These are phyloP conservation scores for Triplophysa tibetana DNA, from an alignment of 2,113 vertebrate species.

Conservation along the genomic window DNA sequence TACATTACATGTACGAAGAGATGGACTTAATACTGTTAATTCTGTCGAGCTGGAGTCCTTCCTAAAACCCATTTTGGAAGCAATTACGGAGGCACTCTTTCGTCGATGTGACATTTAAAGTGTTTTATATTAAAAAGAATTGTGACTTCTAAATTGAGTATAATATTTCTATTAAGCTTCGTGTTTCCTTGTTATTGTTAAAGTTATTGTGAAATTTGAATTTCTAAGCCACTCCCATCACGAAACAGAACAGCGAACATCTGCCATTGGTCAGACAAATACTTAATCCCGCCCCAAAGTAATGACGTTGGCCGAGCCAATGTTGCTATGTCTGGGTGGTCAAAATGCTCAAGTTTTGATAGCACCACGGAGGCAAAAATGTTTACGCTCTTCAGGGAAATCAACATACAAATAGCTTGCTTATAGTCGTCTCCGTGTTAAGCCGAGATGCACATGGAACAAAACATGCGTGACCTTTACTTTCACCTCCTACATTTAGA, in stretches of 20 bases:
- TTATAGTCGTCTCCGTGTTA: neutral
- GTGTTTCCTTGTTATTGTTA: conserved; percentile 26
- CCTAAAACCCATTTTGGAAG: conserved; percentile 58
- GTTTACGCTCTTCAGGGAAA: neutral
- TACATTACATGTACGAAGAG: conserved; percentile 71
- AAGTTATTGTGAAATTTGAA: conserved; percentile 5
- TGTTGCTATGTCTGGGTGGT: neutral
- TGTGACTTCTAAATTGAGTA: conserved; percentile 74
- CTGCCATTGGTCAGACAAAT: neutral
- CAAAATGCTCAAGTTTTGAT: neutral
- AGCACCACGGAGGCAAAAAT: too few relatives aligned
- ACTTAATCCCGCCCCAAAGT: neutral
- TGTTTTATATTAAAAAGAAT: conserved; percentile 83
- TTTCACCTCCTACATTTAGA: neutral
- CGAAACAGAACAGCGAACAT: neutral
- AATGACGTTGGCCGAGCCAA: neutral
- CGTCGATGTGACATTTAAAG: conserved; percentile 69
- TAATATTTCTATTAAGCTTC: conserved; percentile 43
- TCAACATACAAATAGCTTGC: neutral
- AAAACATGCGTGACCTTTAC: neutral
- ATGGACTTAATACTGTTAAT: conserved; percentile 58
- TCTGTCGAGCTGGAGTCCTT: conserved; percentile 55
- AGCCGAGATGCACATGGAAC: neutral
- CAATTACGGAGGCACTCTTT: conserved; percentile 60
- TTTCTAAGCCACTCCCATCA: neutral